phyloP scores from a whole-genome alignment of 37 sponge, comb jelly and placozoan species.

The Axinella damicornis region DNA sequence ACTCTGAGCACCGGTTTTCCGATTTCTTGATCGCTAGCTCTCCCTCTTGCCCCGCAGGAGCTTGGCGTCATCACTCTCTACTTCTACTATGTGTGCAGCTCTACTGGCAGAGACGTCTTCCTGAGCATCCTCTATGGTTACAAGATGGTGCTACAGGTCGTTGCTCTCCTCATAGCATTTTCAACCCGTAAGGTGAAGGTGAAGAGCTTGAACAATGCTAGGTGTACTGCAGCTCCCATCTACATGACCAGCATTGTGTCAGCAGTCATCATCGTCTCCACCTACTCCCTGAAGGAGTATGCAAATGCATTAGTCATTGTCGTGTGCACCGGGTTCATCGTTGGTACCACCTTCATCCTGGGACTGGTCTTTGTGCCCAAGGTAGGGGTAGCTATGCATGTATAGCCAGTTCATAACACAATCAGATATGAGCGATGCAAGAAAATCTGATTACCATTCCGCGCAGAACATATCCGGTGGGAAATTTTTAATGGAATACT shows the following conservation, averaged over 20 bases:
- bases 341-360: constrained; percentile 4
- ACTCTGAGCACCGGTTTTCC: too few relatives aligned
- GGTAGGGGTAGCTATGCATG: too few relatives aligned
- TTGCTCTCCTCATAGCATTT: constrained; percentile 32
- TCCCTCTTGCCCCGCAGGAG: too few relatives aligned
- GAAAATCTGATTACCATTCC: too few relatives aligned
- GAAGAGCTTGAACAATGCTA: constrained; percentile 35
- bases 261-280: not conserved
- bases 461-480: too few relatives aligned
- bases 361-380: not conserved
- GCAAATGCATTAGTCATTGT: not conserved
- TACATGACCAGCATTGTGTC: not conserved
- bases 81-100: not conserved
- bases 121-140: constrained; percentile 11
- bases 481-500: too few relatives aligned
- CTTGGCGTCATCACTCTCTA: too few relatives aligned
- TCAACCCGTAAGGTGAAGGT: constrained; percentile 42
- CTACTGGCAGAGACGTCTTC: not conserved
- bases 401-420: too few relatives aligned
- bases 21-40: too few relatives aligned
- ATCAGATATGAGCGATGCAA: too few relatives aligned
- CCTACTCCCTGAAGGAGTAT: not conserved
- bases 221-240: constrained; percentile 37
- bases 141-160: constrained; percentile 9
- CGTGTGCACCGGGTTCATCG: not conserved